A percentile compares a stretch with the other conserved stretches of the same genome.
These are phyloP conservation scores for Bradypodion pumilum DNA, from an alignment of 2,797 vertebrate species.

Conservation along the genomic window DNA sequence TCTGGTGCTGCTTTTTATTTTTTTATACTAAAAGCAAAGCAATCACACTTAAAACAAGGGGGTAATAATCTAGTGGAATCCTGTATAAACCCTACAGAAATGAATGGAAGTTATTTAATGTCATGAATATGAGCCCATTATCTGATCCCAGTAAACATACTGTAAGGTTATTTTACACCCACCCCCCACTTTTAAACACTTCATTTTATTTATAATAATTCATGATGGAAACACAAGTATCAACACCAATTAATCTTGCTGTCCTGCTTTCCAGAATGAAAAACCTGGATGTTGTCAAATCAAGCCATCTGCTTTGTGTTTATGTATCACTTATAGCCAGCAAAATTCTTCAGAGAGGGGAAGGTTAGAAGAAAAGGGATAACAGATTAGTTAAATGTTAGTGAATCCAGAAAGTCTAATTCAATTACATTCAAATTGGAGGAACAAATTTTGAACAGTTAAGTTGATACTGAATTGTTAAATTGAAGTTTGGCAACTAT, in stretches of 20 bases:
- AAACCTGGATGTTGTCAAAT: conserved; percentile 14
- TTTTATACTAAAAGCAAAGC: too few relatives aligned
- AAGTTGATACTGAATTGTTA: too few relatives aligned
- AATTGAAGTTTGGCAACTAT: too few relatives aligned
- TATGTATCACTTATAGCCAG: not conserved
- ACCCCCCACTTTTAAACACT: too few relatives aligned
- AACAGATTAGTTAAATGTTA: not conserved
- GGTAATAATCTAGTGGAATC: not conserved
- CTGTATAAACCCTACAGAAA: not conserved
- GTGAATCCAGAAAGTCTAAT: not conserved
- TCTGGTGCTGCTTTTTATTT: not conserved
- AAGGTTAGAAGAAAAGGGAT: too few relatives aligned
- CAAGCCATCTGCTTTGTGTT: conserved; percentile 31
- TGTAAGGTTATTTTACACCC: too few relatives aligned
- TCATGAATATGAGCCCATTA: not conserved
- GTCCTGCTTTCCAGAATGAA: not conserved
- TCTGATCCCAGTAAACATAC: not conserved
- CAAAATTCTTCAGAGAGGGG: not conserved
- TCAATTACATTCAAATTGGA: not conserved
- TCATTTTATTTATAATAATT: not conserved
- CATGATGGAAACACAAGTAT: not conserved
- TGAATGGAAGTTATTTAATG: not conserved
- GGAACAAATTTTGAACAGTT: not conserved
- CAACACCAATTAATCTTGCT: conserved; percentile 18
- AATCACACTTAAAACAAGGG: too few relatives aligned